Evolutionary conservation across 2,888 invertebrate species (phyloP).

Genomic region (Lutraria lutraria): DNA sequence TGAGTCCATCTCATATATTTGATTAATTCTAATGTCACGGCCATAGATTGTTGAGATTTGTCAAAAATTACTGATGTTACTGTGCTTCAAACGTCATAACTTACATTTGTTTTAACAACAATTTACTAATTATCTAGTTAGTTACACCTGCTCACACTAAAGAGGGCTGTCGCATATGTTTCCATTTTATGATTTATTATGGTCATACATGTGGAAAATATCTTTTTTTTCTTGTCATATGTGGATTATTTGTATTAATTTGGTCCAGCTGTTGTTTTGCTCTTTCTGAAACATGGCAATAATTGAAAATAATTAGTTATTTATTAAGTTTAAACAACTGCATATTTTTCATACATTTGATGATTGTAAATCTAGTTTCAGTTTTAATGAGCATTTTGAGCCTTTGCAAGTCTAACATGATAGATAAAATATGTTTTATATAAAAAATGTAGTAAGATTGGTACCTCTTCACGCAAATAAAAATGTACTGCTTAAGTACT

Average conservation of each 20-base stretch:
- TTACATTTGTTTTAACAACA: slow-evolving; percentile 51
- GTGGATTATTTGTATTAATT: not conserved
- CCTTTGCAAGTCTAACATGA: too few species aligned
- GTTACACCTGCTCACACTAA: slow-evolving; percentile 39
- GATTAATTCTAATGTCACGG: slow-evolving; percentile 63
- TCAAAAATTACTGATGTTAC: slow-evolving; percentile 59
- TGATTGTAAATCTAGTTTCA: not conserved
- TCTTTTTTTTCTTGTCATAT: not conserved
- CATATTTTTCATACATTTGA: not conserved
- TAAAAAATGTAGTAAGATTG: too few species aligned
- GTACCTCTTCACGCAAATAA: too few species aligned
- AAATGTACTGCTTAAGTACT: too few species aligned
- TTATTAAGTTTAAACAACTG: slow-evolving; percentile 2
- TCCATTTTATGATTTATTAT: slow-evolving; percentile 1
- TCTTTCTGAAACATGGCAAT: not conserved
- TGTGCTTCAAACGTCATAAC: slow-evolving; percentile 38
- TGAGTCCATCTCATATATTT: slow-evolving; percentile 56
- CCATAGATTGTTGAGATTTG: slow-evolving; percentile 55
- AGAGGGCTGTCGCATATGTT: slow-evolving; percentile 31
- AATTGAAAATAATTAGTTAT: slow-evolving; percentile 3
- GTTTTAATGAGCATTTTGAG: too few species aligned
- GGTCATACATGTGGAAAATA: slow-evolving; percentile 9
- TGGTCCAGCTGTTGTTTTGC: not conserved
- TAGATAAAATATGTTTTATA: too few species aligned
- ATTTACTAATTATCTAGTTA: slow-evolving; percentile 36